Conservation (phyloP, 1,140 invertebrate genomes). For the Aricia agestis region DNA sequence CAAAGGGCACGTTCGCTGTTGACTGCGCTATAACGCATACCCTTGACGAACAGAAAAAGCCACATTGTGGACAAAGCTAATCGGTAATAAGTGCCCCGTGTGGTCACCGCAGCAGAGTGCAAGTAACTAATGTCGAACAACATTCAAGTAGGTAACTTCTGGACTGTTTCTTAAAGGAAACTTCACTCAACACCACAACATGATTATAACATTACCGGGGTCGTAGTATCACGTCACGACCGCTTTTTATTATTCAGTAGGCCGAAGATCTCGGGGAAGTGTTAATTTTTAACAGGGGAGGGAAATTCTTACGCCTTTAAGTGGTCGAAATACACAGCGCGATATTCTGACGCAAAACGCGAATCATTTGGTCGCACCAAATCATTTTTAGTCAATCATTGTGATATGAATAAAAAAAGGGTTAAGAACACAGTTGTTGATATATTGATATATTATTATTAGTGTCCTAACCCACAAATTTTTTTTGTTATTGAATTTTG, state of each 20-base stretch:
- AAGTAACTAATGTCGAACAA: constrained; percentile 20
- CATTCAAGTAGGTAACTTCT: constrained; percentile 21
- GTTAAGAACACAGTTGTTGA: too few species aligned
- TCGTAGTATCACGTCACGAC: constrained; percentile 39
- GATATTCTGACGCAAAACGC: constrained; percentile 10
- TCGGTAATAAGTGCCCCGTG: not conserved
- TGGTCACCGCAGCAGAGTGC: constrained; percentile 13
- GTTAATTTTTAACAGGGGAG: constrained; percentile 64
- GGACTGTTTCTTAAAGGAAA: constrained; percentile 19
- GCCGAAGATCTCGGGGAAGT: constrained; percentile 51
- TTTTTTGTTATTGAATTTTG: too few species aligned
- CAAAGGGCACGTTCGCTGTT: too few species aligned
- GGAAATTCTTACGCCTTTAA: constrained; percentile 43
- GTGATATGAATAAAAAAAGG: too few species aligned
- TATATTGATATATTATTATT: too few species aligned
- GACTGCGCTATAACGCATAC: too few species aligned
- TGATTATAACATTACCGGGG: constrained; percentile 62
- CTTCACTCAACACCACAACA: constrained; percentile 38
- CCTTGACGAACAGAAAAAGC: too few species aligned
- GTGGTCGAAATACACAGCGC: constrained; percentile 34
- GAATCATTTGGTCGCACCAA: not conserved
- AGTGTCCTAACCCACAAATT: too few species aligned
- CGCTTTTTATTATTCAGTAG: constrained; percentile 59
- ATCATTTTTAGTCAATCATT: too few species aligned
- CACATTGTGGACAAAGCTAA: too few species aligned